Percentiles rank a stretch among this genome's conserved stretches.
Conservation (phyloP, 2,113 vertebrate species). For the Argyrosomus japonicus region DNA sequence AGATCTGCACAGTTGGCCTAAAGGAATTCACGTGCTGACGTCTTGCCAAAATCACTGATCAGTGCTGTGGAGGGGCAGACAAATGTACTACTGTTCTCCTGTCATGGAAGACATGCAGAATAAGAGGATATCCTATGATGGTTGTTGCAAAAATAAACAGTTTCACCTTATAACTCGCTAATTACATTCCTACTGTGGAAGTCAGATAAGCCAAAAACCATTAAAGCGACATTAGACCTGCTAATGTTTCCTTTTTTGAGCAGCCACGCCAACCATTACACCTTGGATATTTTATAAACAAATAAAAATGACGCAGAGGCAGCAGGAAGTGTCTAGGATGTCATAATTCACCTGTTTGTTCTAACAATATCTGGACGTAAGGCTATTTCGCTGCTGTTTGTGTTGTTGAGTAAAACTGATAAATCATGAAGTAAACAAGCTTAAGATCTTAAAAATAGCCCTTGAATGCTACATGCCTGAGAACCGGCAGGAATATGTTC, state of each 20-base stretch:
- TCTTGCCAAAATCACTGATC: slow-evolving; percentile 25
- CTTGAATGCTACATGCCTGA: neutral
- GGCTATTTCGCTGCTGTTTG: neutral
- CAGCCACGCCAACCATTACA: slow-evolving; percentile 48
- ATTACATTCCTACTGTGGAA: slow-evolving; percentile 75
- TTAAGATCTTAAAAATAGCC: slow-evolving; percentile 11
- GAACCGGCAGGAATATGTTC: neutral
- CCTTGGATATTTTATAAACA: slow-evolving; percentile 66
- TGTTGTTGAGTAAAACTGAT: neutral
- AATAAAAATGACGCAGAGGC: slow-evolving; percentile 42
- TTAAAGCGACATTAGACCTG: slow-evolving; percentile 69
- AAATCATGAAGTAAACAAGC: neutral
- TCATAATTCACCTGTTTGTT: slow-evolving; percentile 48
- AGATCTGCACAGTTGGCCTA: neutral
- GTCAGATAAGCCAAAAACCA: slow-evolving; percentile 77
- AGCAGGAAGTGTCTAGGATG: slow-evolving; percentile 47
- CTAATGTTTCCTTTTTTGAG: slow-evolving; percentile 65
- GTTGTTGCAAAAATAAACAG: slow-evolving; percentile 64
- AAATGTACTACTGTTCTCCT: slow-evolving; percentile 17
- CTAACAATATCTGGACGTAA: slow-evolving; percentile 49
- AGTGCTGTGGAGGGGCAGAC: neutral
- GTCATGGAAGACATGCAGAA: slow-evolving; percentile 43
- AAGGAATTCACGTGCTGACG: neutral
- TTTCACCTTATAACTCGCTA: slow-evolving; percentile 61
- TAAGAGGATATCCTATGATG: slow-evolving; percentile 72